These are phyloP conservation scores for Spodoptera exigua DNA, from an alignment of 2,888 invertebrate species.

Conservation along the genomic window DNA sequence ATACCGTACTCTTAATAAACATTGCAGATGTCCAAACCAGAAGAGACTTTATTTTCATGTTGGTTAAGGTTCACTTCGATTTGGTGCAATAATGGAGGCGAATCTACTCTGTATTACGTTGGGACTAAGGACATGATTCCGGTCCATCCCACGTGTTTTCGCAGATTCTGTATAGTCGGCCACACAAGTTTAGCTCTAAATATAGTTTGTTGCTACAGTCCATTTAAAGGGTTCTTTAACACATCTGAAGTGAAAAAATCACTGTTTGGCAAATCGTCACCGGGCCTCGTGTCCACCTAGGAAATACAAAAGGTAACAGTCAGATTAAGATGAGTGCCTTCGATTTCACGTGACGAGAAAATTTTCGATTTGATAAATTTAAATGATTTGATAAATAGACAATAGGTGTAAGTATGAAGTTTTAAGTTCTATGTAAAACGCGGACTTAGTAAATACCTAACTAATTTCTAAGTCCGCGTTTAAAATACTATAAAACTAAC, in stretches of 20 bases:
- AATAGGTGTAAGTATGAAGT: no score
- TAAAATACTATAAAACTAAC: no score
- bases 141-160: conserved; percentile 73
- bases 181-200: conserved; percentile 54
- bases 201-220: conserved; percentile 28
- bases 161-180: conserved; percentile 56
- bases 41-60: conserved; percentile 21
- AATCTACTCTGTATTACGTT: conserved; percentile 40
- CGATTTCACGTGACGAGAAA: no score
- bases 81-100: conserved; percentile 20
- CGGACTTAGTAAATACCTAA: no score
- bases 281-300: no score
- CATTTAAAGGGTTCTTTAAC: conserved; percentile 3
- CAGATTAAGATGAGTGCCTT: not conserved
- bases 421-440: no score
- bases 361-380: no score
- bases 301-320: not conserved
- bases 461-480: no score
- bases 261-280: no score
- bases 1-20: conserved; percentile 38
- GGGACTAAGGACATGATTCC: conserved; percentile 65
- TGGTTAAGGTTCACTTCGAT: conserved; percentile 17
- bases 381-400: no score
- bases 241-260: not conserved
- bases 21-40: not conserved